A percentile compares a stretch with the other conserved stretches of the same genome.
Evolutionary conservation across 1,140 invertebrate genomes (phyloP).

Genomic region (Anagrus nilaparvatae): DNA sequence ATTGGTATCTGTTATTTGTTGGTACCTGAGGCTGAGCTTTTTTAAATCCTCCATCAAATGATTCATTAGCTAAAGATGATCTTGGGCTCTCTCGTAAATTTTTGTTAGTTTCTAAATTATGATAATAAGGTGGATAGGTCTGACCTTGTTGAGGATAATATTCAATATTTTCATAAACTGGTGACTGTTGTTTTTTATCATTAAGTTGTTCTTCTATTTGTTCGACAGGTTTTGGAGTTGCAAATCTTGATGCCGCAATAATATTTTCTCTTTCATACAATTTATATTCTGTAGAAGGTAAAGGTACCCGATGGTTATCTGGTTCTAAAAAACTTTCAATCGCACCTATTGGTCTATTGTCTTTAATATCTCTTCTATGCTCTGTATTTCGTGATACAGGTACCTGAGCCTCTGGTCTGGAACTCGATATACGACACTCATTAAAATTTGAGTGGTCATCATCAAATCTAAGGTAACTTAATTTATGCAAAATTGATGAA

Average conservation of each 20-base stretch:
- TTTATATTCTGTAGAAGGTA: conserved; percentile 43
- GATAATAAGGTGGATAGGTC: conserved; percentile 51
- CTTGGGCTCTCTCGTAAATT: conserved; percentile 34
- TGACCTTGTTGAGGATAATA: conserved; percentile 50
- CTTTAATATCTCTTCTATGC: no score
- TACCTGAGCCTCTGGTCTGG: conserved; percentile 36
- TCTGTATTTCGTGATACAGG: conserved; percentile 26
- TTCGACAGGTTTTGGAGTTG: conserved; percentile 62
- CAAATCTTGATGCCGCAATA: conserved; percentile 64
- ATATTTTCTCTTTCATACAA: conserved; percentile 54
- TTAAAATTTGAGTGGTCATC: conserved; percentile 28
- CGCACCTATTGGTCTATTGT: no score
- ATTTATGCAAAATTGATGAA: conserved; percentile 37
- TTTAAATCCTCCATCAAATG: conserved; percentile 45
- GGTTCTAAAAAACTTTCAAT: conserved; percentile 45
- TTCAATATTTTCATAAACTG: conserved; percentile 73
- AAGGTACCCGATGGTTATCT: conserved; percentile 20
- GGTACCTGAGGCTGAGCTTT: conserved; percentile 63
- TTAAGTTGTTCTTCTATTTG: conserved; percentile 31
- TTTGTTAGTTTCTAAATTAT: conserved; percentile 41
- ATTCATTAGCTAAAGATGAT: conserved; percentile 39
- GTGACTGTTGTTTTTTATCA: conserved; percentile 38
- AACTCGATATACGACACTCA: conserved; percentile 22
- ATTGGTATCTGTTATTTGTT: conserved; percentile 45
- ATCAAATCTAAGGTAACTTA: conserved; percentile 35